Evolutionary conservation across 2,113 vertebrate species (phyloP), one percentile per base, ranked within the genome.

Genomic region (Neomonachus schauinslandi): DNA sequence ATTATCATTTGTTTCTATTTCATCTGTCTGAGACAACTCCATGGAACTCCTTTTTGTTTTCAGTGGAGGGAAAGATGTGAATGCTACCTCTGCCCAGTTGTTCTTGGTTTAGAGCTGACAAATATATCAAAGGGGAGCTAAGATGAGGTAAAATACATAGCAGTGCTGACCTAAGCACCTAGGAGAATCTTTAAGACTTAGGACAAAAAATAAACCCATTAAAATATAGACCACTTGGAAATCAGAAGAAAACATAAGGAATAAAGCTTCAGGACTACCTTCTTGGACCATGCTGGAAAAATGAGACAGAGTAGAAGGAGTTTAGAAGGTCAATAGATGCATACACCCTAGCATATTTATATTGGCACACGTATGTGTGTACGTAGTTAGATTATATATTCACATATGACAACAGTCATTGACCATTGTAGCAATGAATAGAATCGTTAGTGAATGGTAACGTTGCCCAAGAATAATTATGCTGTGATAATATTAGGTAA

Each of bases 41-140:
- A 84, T 26, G 53, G 72, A 80, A 83, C 16, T 94, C 55, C 53
- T 86, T 88, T 93, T 79, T 80, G 26, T 90, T 92, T 96, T 86
- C 71, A 59, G 5, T 72, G 31, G 31, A 77, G 24, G 89, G 57
- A 92, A 85, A 95, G 21, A 51, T 92, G 21, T 77, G 46, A 87
- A 87, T 55, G 71, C 8, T 59, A 49, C 22, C 26, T 90, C 55
- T 92, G 24, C 61, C 76, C 51, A 39, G 26, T 46, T 76, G 46
- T 79, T 81, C 57, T 51, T 74, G 19, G 14, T 71, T 39, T 84
- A 65, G 36, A 81, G 36, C 51, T 83, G 57, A 21, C 57, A 95
- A 61, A 77, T 33, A 65, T 79, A 82, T 51, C 42, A 84, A 42
- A 94, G 89, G 74, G n/a, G 94, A 91, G 26, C 22, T 55, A 80